Evolutionary conservation across 2,797 vertebrate genomes (phyloP), one percentile per base, ranked within the genome.

Genomic region (Centroberyx gerrardi): DNA sequence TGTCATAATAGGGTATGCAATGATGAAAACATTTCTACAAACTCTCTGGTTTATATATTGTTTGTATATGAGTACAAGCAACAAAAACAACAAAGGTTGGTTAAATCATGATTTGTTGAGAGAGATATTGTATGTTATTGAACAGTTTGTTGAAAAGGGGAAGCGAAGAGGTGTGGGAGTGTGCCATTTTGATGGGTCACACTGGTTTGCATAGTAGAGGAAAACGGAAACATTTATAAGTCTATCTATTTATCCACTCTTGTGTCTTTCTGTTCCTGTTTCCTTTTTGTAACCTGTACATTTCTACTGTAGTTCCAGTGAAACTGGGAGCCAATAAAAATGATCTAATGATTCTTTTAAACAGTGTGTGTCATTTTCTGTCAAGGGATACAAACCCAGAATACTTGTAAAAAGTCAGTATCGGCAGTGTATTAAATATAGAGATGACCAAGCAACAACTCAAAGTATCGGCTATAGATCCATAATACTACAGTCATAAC

Each of bases 251-350:
- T 72, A 61, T 81, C 15, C 62, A 38, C 51, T 67, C 17, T 74
- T 82, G 55, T 76, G 42, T 84, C 4, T 61, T 33, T 63, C 5
- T 48, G n/a, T 40, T 4, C 18, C 27, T 44, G 12, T 62, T 14
- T 15, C 5, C 12, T 51, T 15, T 22, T 66, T 66, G 51, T 52
- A 66, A 66, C 63, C 42, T 62, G 1, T 38, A 51, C 18, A 10
- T 76, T 76, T 29, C 22, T 62, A 72, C 29, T 62, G 31, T 80
- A 75, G 80, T 70, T 68, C 61, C 64, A 83, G 82, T 86, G 51
- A 89, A 87, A 81, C 75, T 85, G 58, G 58, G 6, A 76, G 80
- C 60, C 17, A 87, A 90, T 83, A 87, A 88, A 90, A 72, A 51
- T 10, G 0, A 59, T 72, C 9, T 31, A 71, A 77, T 42, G 8